These are phyloP conservation scores for Hippoglossus stenolepis DNA, from an alignment of 2,113 vertebrate genomes.

Conservation along the genomic window DNA sequence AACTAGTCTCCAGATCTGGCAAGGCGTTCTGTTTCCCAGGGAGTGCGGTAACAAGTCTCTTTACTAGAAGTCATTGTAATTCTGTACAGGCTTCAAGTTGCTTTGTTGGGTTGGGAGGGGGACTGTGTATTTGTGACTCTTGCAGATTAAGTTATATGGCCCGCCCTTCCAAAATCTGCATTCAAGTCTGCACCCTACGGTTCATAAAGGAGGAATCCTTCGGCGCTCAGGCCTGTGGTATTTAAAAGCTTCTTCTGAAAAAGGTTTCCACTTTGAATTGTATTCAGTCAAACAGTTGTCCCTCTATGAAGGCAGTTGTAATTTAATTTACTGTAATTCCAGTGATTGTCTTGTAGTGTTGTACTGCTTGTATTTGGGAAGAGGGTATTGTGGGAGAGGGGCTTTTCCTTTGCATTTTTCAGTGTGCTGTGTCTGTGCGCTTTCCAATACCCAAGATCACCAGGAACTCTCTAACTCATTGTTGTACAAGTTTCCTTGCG, in stretches of 20 bases:
- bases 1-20: conserved; percentile 73
- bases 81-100: conserved; percentile 62
- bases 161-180: conserved; percentile 64
- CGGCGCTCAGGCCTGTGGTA: conserved; percentile 71
- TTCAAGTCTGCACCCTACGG: conserved; percentile 60
- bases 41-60: conserved; percentile 75
- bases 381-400: conserved; percentile 72
- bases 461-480: conserved; percentile 82
- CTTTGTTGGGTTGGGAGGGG: conserved; percentile 71
- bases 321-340: conserved; percentile 43
- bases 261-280: conserved; percentile 46
- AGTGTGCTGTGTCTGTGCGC: conserved; percentile 84
- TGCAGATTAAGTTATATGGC: conserved; percentile 80
- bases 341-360: conserved; percentile 43
- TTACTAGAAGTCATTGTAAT: conserved; percentile 67
- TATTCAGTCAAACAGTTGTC: conserved; percentile 45
- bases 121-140: conserved; percentile 82
- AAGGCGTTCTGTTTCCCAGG: conserved; percentile 55
- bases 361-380: conserved; percentile 57
- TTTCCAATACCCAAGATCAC: conserved; percentile 79
- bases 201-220: conserved; percentile 73
- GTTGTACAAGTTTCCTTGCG: conserved; percentile 82
- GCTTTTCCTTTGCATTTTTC: conserved; percentile 82
- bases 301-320: conserved; percentile 27
- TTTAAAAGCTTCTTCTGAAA: conserved; percentile 71